A percentile compares a stretch with the other conserved stretches of the same genome.
Evolutionary conservation across 2,888 invertebrate species (phyloP).

Genomic region (Synanthedon andrenaeformis): DNA sequence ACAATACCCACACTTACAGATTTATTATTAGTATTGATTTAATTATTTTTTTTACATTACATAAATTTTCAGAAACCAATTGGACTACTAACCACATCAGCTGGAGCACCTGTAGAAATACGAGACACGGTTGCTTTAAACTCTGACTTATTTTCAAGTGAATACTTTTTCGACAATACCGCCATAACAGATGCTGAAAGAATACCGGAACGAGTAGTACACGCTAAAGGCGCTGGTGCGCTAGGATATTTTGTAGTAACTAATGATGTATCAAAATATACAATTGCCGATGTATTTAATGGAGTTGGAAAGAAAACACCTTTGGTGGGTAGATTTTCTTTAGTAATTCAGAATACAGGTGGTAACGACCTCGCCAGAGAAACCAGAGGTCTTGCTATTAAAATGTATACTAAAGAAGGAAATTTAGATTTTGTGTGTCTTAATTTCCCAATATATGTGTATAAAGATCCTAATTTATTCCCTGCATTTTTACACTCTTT

Average conservation of each 20-base stretch:
- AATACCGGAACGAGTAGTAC: conserved; percentile 89
- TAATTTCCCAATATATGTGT: conserved; percentile 88
- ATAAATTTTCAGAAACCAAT: not conserved
- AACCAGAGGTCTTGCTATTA: conserved; percentile 44
- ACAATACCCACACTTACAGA: too few relatives aligned
- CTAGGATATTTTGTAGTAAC: conserved; percentile 84
- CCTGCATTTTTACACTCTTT: conserved; percentile 89
- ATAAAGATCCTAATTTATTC: conserved; percentile 86
- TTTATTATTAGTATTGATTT: too few relatives aligned
- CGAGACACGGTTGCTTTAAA: conserved; percentile 8
- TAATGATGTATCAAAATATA: conserved; percentile 74
- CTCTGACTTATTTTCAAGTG: conserved; percentile 8
- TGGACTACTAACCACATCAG: conserved; percentile 3
- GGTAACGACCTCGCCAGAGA: conserved; percentile 56
- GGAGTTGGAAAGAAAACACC: conserved; percentile 66
- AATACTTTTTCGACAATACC: conserved; percentile 72
- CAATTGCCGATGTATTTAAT: conserved; percentile 66
- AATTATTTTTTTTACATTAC: too few relatives aligned
- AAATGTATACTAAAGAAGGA: conserved; percentile 75
- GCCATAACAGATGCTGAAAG: conserved; percentile 84
- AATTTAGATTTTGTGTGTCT: conserved; percentile 89
- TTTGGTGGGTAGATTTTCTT: conserved; percentile 63
- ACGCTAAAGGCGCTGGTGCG: conserved; percentile 88
- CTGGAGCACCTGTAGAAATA: conserved; percentile 9
- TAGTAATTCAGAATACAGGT: conserved; percentile 73